Evolutionary conservation across 2,113 vertebrate species (phyloP).

Genomic region (Pungitius pungitius): DNA sequence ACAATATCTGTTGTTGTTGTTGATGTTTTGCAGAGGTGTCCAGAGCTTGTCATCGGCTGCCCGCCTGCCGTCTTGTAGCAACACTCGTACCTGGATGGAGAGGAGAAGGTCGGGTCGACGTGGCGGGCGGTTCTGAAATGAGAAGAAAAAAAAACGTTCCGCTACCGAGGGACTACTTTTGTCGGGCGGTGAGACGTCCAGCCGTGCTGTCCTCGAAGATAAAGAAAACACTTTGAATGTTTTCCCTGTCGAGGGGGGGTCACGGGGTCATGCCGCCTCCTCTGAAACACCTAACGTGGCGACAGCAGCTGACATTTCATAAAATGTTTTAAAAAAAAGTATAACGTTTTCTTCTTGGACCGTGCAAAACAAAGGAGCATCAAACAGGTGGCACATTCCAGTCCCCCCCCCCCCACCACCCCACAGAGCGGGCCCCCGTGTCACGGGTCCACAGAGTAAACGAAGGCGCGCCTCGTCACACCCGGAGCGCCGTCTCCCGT

Average conservation of each 20-base stretch:
- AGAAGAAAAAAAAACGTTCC: no score
- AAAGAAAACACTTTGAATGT: not conserved
- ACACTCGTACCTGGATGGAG: no score
- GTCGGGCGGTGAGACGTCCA: no score
- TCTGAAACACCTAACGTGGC: not conserved
- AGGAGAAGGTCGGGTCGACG: no score
- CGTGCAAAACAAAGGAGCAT: constrained; percentile 53
- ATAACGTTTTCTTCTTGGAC: constrained; percentile 52
- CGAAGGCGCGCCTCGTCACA: constrained; percentile 5
- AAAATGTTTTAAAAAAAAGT: no score
- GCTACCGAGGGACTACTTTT: no score
- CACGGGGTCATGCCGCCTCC: not conserved
- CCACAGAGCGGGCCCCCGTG: constrained; percentile 21
- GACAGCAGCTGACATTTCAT: constrained; percentile 50
- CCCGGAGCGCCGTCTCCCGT: constrained; percentile 2
- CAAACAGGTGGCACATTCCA: constrained; percentile 42
- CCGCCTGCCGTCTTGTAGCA: no score
- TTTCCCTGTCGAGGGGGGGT: not conserved
- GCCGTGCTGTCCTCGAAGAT: not conserved
- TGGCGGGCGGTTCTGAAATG: no score
- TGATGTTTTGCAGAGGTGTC: no score
- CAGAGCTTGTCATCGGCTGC: no score
- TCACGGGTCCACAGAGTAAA: constrained; percentile 12
- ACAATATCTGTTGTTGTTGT: no score
- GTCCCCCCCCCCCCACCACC: constrained; percentile 41